Evolutionary conservation across 2,113 vertebrate species (phyloP), one percentile per base, ranked within the genome.

Genomic region (Prionailurus bengalensis): DNA sequence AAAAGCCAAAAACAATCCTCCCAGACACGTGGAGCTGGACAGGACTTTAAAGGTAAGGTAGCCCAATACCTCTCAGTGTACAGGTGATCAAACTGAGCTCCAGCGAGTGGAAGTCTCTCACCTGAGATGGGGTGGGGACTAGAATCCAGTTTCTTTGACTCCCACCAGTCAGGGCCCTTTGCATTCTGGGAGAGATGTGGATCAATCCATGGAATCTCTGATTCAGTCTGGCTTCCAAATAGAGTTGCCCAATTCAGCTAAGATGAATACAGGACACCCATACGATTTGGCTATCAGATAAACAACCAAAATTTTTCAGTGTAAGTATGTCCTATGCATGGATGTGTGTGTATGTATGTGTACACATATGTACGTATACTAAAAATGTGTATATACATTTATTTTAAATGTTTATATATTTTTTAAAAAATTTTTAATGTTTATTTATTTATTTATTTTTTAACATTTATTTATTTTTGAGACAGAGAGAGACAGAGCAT

Each of bases 1-100:
- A 80, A 96, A 90, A 83, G 65, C 39, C 88, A 78, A 95, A 89
- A 94, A 88, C 42, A 93, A 94, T 78, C 81, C 61, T 74, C 29
- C 74, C 1, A 70, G 74, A 87, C 25, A 70, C 48, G 85, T 76
- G 39, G 63, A 96, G 63, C 70, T 55, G n/a, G 73, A 86, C 4
- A 66, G 45, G 63, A 45, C 11, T 76, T 82, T 53, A n/a, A 45
- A 73, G 61, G 42, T 89, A 61, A 48, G 73, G 73, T 89, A 91
- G 78, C 78, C 29, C 15, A 58, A 2, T 42, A 66, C 23, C 15
- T 53, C 29, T 96, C 84, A 91, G 25, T 74, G 36, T 39, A 79
- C 7, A 68, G 45, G 55, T 68, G 53, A 36, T 73, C 81, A 95
- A 79, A 71, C 51, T 53, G 51, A 58, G 10, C 25, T 33, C 51